Base-by-base conservation (phyloP, 1,140 invertebrate species). In the Bacillus rossius region DNA sequence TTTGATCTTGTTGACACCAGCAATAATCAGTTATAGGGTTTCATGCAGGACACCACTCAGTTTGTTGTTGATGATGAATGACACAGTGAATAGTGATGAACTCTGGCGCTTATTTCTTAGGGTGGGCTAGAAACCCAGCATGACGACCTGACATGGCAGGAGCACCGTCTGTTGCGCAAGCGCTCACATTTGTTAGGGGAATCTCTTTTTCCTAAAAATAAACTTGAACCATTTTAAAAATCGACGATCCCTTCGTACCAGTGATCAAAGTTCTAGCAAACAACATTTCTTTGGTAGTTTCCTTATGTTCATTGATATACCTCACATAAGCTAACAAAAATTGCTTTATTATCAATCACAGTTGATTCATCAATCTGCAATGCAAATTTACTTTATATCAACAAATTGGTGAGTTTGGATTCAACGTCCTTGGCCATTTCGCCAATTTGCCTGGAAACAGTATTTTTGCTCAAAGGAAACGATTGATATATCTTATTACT, bases 131-230 rank as follows among this genome's bases (percentile, higher is more conserved):
- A 55, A 55, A 47, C 20, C 37, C 37, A 8, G 17, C 20, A 16
- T 42, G 43, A 19, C 53, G 53, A 37, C 53, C 53, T 8, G 29
- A 34, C 29, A 34, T 34, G 29, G 29, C 29, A 34, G 29, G 29
- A 34, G 29, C 29, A 42, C 49, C 49, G 25, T 51, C 49, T 8
- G 49, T 51, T 23, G 49, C 19, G 23, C 16, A 51, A 20, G 49
- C 49, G 25, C 16, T 51, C 29, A 51, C 25, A n/a, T 53, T 53
- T 4, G 50, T 34, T 34, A 53, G 34, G 23, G 29, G 29, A 38
- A 53, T 53, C 23, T 53, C 34, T n/a, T 53, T 53, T 34, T 53
- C 29, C 50, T 53, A 23, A 53, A 29, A 53, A 53, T 53, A 53
- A 8, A 38, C 50, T 53, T 53, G 23, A 7, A 53, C 20, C 1